Evolutionary conservation across 2,888 invertebrate species (phyloP).

Genomic region (Leptinotarsa juncta): DNA sequence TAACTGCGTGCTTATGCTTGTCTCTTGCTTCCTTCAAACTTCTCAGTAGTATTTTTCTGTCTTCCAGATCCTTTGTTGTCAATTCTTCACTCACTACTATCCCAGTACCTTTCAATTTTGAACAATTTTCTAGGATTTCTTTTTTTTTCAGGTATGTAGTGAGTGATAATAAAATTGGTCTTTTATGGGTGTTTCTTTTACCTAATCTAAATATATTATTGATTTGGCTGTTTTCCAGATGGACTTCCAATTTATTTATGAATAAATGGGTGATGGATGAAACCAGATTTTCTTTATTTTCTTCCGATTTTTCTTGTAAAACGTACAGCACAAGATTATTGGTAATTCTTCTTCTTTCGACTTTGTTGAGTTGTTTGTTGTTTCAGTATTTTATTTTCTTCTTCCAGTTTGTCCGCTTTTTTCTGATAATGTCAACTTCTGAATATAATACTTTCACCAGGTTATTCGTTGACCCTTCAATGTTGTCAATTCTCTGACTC

Average conservation of each 20-base stretch:
- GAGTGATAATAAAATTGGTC: not conserved
- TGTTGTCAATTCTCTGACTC: slow-evolving; percentile 12
- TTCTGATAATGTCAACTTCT: slow-evolving; percentile 15
- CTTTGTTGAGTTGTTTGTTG: slow-evolving; percentile 14
- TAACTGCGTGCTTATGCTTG: slow-evolving; percentile 15
- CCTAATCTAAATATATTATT: slow-evolving; percentile 19
- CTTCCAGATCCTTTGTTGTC: slow-evolving; percentile 14
- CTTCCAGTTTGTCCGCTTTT: slow-evolving; percentile 14
- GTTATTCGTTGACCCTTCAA: slow-evolving; percentile 22
- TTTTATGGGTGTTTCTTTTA: not conserved
- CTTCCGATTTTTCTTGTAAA: slow-evolving; percentile 18
- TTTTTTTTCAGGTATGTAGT: slow-evolving; percentile 2
- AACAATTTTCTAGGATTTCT: not conserved
- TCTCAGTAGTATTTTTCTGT: slow-evolving; percentile 9
- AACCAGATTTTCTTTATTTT: slow-evolving; percentile 22
- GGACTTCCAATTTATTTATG: slow-evolving; percentile 19
- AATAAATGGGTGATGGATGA: slow-evolving; percentile 18
- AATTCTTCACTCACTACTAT: slow-evolving; percentile 12
- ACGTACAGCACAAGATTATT: slow-evolving; percentile 20
- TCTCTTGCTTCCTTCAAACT: slow-evolving; percentile 9
- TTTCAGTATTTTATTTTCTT: slow-evolving; percentile 12
- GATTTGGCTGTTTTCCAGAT: slow-evolving; percentile 18
- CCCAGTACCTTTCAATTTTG: slow-evolving; percentile 13
- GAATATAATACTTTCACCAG: slow-evolving; percentile 10
- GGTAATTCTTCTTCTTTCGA: slow-evolving; percentile 7